Percentiles rank a stretch among this genome's conserved stretches.
Conservation (phyloP, 2,113 vertebrate species). For the Laterallus jamaicensis region DNA sequence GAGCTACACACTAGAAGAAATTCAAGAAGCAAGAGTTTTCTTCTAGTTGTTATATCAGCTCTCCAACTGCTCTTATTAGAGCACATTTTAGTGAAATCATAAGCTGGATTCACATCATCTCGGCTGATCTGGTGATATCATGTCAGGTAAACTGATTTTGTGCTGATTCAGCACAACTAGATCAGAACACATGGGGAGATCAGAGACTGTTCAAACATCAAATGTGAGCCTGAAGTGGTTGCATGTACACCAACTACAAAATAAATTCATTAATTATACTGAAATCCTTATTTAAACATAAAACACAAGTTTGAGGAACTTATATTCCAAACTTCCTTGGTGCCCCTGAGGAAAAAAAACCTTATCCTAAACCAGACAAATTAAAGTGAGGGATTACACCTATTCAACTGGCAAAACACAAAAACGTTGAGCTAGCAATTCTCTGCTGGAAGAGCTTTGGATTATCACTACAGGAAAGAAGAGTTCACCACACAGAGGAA, state of each 20-base stretch:
- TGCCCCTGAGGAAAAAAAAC: neutral
- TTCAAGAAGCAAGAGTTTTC: neutral
- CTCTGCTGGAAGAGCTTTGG: neutral
- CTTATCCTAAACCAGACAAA: neutral
- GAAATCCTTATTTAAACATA: neutral
- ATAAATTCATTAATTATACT: neutral
- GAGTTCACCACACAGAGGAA: neutral
- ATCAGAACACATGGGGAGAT: neutral
- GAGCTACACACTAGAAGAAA: neutral
- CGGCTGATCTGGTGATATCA: neutral
- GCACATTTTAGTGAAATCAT: neutral
- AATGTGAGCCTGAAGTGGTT: neutral
- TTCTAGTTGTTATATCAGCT: fast-evolving
- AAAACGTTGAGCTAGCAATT: neutral
- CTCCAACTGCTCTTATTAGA: neutral
- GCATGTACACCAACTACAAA: neutral
- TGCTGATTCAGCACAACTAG: neutral
- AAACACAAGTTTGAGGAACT: neutral
- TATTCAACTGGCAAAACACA: neutral
- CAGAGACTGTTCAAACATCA: neutral
- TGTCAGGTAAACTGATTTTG: neutral
- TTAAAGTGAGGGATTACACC: fast-evolving
- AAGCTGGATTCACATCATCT: neutral
- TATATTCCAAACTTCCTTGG: neutral
- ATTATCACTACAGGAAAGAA: neutral